These are phyloP conservation scores for Conus ventricosus DNA, from an alignment of 1,140 invertebrate species.

Conservation along the genomic window DNA sequence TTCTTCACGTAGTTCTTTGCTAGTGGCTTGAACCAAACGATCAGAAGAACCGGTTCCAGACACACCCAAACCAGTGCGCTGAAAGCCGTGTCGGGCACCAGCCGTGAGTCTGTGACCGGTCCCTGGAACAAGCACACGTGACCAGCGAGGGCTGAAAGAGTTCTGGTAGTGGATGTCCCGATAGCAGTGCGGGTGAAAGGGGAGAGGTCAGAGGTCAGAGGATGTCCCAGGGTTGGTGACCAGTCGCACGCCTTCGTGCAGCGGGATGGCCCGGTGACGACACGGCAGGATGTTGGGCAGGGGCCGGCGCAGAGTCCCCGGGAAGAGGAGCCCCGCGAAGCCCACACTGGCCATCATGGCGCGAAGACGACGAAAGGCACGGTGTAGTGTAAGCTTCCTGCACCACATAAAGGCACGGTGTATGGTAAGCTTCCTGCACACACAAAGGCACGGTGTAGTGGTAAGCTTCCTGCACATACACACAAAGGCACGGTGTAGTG, in stretches of 20 bases:
- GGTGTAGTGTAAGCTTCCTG: constrained; percentile 54
- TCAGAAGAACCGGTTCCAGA: too few species aligned
- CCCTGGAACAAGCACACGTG: neutral
- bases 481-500: neutral
- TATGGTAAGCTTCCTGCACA: constrained; percentile 50
- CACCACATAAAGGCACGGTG: constrained; percentile 33
- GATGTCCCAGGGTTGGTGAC: constrained; percentile 43
- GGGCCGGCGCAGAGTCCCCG: constrained; percentile 51
- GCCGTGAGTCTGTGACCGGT: neutral
- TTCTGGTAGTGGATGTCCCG: too few species aligned
- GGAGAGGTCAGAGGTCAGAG: constrained; percentile 24
- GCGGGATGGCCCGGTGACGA: constrained; percentile 58
- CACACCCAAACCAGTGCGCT: too few species aligned
- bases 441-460: constrained; percentile 38
- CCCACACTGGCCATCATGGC: constrained; percentile 58
- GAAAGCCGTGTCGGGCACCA: too few species aligned
- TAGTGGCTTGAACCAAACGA: too few species aligned
- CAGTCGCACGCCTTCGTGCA: constrained; percentile 49
- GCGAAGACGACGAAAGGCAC: constrained; percentile 52
- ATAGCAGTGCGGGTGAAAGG: too few species aligned
- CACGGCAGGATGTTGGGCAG: constrained; percentile 60
- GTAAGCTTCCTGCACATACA: constrained; percentile 18
- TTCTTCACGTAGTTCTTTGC: too few species aligned
- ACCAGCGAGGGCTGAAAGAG: too few species aligned
- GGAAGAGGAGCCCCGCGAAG: constrained; percentile 50